A percentile compares a stretch with the other conserved stretches of the same genome.
Evolutionary conservation across 2,888 invertebrate genomes (phyloP).

Genomic region (Kuschelorhynchus macadamiae): DNA sequence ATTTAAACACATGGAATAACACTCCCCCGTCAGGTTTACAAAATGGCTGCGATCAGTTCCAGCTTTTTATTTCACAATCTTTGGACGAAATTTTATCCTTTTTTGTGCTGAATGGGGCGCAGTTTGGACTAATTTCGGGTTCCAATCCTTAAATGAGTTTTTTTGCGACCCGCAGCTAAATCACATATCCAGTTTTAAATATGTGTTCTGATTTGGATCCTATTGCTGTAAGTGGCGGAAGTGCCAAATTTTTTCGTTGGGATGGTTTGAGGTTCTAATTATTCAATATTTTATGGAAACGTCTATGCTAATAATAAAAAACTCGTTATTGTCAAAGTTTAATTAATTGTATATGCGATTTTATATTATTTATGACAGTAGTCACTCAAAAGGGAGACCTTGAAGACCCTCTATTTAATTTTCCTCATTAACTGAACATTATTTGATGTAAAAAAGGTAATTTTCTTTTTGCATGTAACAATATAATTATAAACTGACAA

Average conservation of each 20-base stretch:
- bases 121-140: constrained; percentile 11
- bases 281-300: no score
- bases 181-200: no score
- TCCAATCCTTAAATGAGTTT: constrained; percentile 14
- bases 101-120: constrained; percentile 15
- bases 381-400: constrained; percentile 32
- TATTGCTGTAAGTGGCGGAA: constrained; percentile 40
- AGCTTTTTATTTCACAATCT: constrained; percentile 71
- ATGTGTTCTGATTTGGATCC: constrained; percentile 20
- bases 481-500: no score
- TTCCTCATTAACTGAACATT: not conserved
- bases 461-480: not conserved
- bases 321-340: no score
- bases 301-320: not conserved
- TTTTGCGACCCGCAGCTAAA: no score
- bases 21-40: constrained; percentile 69
- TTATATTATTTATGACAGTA: constrained; percentile 5
- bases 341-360: no score
- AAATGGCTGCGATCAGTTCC: constrained; percentile 69
- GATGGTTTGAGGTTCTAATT: not conserved
- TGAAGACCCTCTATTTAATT: constrained; percentile 34
- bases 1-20: constrained; percentile 69
- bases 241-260: constrained; percentile 32
- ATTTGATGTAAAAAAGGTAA: not conserved
- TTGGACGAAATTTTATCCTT: constrained; percentile 43